Evolutionary conservation across 1,140 invertebrate genomes (phyloP).

Genomic region (Elysia chlorotica): DNA sequence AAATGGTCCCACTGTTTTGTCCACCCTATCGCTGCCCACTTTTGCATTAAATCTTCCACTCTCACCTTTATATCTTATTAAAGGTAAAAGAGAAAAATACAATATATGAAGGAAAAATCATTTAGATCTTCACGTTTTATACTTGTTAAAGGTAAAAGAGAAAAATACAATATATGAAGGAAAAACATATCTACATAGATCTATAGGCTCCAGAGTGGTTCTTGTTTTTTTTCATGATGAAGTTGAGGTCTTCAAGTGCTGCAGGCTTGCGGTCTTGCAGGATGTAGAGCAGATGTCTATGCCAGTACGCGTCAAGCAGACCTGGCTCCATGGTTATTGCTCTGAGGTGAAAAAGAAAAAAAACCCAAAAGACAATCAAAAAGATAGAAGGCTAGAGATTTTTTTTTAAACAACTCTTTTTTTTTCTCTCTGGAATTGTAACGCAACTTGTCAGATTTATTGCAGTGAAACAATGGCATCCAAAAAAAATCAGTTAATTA

Average conservation of each 20-base stretch:
- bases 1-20: too few relatives aligned
- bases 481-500: too few relatives aligned
- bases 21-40: too few relatives aligned
- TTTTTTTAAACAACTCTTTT: background rate
- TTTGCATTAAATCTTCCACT: too few relatives aligned
- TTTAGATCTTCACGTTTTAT: too few relatives aligned
- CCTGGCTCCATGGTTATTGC: conserved; percentile 56
- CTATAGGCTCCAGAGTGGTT: conserved; percentile 56
- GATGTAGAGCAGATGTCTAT: conserved; percentile 59
- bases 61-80: too few relatives aligned
- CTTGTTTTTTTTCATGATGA: conserved; percentile 57
- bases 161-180: background rate
- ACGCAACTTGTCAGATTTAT: too few relatives aligned
- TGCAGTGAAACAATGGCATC: too few relatives aligned
- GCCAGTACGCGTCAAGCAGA: conserved; percentile 61
- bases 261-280: conserved; percentile 54
- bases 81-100: too few relatives aligned
- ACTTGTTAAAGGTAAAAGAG: background rate
- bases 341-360: conserved; percentile 32
- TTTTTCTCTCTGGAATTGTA: background rate
- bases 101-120: too few relatives aligned
- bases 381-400: background rate
- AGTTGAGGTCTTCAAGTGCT: conserved; percentile 58
- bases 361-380: background rate
- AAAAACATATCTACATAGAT: conserved; percentile 49